Base-by-base conservation (phyloP, 2,888 invertebrate species). In the Ephialtes manifestator region DNA sequence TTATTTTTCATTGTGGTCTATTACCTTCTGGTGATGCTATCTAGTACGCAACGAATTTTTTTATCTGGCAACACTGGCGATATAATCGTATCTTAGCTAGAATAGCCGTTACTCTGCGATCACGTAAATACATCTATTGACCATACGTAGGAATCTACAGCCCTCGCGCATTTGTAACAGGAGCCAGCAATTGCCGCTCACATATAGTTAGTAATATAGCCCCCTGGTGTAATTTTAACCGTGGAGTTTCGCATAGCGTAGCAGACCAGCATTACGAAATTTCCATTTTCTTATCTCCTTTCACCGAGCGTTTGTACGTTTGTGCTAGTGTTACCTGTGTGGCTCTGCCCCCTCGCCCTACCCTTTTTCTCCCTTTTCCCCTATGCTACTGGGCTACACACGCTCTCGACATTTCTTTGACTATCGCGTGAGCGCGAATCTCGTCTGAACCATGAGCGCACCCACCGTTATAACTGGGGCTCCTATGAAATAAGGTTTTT, bases 341-440 rank as follows among this genome's bases (percentile, higher is more conserved):
- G 63, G 72, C 39, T 55, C 46, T 46, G 58, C 28, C 35, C 55
- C 18, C 67, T 51, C 70, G 48, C 68, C 46, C 51, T 70, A 20
- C 55, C 68, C 71, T 55, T 39, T 18, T n/a, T 75, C n/a, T 55
- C 67, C 24, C 53, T 60, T 72, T 68, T 68, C 28, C 63, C 39
- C 31, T 63, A n/a, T 71, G 76, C 24, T 31, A 39, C 31, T 68
- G 28, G 39, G 39, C 68, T 77, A 75, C 63, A 77, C 68, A 65
- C 75, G 58, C 48, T 74, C 48, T 70, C 58, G 28, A 78, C 63
- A 75, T 87, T 84, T 86, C 88, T 87, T 87, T 74, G 83, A 82
- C 72, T 86, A 88, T 89, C 87, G 87, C 88, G 87, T 82, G 86
- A 86, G 65, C 80, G 53, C 75, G 79, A 81, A 81, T 77, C 79